These are phyloP conservation scores for Mus spicilegus DNA, from an alignment of 2,113 vertebrate genomes.

Conservation along the genomic window DNA sequence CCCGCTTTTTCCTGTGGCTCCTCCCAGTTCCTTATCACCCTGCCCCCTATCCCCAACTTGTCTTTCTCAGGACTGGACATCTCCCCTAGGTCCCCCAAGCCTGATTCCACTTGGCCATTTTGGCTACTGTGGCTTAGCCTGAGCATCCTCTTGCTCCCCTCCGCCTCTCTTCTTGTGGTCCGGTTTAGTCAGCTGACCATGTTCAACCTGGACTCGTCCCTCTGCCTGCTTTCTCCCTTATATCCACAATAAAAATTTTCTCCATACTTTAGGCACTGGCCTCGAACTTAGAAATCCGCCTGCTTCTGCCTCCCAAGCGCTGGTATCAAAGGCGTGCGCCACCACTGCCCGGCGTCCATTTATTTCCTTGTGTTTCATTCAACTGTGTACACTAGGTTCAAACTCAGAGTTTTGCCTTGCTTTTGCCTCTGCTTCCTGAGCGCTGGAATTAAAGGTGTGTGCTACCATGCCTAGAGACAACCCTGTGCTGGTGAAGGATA, in stretches of 20 bases:
- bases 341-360: no score
- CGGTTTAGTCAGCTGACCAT: not conserved
- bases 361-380: not conserved
- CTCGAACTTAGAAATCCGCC: no score
- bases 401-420: not conserved
- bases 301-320: no score
- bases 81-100: not conserved
- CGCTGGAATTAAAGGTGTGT: not conserved
- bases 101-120: not conserved
- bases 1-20: not conserved
- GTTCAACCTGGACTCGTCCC: not conserved
- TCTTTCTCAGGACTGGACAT: not conserved
- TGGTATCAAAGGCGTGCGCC: no score
- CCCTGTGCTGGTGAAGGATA: not conserved
- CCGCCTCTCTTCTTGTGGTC: not conserved
- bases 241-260: not conserved
- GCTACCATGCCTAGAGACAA: not conserved
- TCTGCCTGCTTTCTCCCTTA: not conserved
- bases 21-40: not conserved
- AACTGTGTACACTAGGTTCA: not conserved
- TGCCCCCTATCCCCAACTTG: not conserved
- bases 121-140: not conserved
- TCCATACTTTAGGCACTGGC: not conserved
- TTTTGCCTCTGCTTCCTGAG: not conserved
- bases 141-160: not conserved